Evolutionary conservation across 2,797 vertebrate species (phyloP), one percentile per base, ranked within the genome.

Genomic region (Protosalanx chinensis): DNA sequence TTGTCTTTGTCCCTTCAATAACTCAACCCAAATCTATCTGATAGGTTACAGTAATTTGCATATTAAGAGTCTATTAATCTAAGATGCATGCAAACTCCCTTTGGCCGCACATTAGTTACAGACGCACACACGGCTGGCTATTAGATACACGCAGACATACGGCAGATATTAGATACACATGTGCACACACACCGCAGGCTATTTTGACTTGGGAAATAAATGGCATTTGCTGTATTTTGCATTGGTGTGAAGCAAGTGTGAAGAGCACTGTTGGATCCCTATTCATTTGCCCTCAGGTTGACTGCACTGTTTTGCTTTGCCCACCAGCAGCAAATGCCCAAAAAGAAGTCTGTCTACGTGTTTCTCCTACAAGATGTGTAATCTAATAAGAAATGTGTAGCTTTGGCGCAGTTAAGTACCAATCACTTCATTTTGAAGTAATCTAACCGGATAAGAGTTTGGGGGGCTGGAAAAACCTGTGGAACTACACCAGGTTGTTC

Each of bases 371-470:
- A 82, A 79, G 81, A 84, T 88, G 86, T 91, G 92, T 92, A 93
- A 93, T 91, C 90, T 88, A 92, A 91, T 93, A 91, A 93, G 90
- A 92, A 88, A 92, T 92, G 91, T 93, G 89, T 91, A 79, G 90
- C 87, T 58, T 71, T 75, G 79, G 77, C 83, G 84, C 83, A 82
- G 89, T 84, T 88, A 86, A 87, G 51, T 66, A 83, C 84, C 82
- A 80, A 81, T 84, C 91, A 91, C 88, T 93, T 93, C 91, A 93
- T 93, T 92, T 92, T 85, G 80, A 58, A 63, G 85, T 85, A 86
- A 86, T 82, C 76, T 68, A 79, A 78, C 72, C 76, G 89, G 91
- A 91, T 78, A 77, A 75, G 65, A 46, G 41, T 46, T 46, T 75
- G 56, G 88, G 37, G 70, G 76, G 73, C 63, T 79, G 79, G 58